Base-by-base conservation (phyloP, 2,888 invertebrate genomes). In the Thymelicus acteon region DNA sequence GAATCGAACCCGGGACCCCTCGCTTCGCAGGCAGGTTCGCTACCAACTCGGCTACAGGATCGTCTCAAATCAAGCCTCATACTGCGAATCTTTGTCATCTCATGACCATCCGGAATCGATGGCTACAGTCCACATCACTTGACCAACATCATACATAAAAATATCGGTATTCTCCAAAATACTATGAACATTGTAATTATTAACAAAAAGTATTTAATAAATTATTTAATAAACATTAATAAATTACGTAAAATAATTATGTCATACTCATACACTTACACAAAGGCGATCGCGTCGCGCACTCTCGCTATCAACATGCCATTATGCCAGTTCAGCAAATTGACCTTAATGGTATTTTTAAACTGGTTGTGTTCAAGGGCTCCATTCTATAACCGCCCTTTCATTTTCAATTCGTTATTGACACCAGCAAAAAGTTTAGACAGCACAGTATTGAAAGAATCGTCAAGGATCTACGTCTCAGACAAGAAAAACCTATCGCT, bases 321-420 rank as follows among this genome's bases (percentile, higher is more conserved):
- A 54, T 54, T 10, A 54, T 54, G 24, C 2, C 24, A 10, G 24
- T 5, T 57, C 57, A 57, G 57, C 37, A 37, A 31, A 13, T 13
- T 37, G 31, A 57, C 57, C 57, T 57, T 57, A 57, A 57, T 57
- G 57, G 37, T 37, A 57, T 57, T 57, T 57, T 57, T 57, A 57
- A 57, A 57, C 57, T 57, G 37, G 57, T 57, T 57, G 13, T 54
- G 24, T 24, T 61, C 61, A 44, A 61, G 61, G 24, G 44, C 61
- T 44, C 13, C 44, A 47, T 61, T 39, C 12, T 40, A 54, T 37
- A 13, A 31, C 37, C 57, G 12, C 31, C 10, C 19, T 44, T 24
- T 54, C 44, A 49, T 52, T 49, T n/a, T 3, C 6, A 39, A 39
- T 65, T 57, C 44, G n/a, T 24, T 44, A 65, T 40, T 44, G 7